phyloP scores from a whole-genome alignment of 2,113 vertebrate species.

The Mormoops blainvillei region DNA sequence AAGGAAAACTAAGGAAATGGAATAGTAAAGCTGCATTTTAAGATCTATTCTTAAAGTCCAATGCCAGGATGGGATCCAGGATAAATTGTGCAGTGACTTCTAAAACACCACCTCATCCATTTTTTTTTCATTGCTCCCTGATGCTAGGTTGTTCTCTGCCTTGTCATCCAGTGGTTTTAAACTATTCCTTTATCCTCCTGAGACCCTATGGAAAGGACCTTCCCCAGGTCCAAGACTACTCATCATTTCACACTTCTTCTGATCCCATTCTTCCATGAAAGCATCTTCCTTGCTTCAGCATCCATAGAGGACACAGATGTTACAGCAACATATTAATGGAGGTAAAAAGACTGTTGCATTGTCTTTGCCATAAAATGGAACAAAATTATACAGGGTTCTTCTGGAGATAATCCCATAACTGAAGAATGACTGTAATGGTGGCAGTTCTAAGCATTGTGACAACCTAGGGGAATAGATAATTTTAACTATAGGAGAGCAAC shows the following conservation, averaged over 20 bases:
- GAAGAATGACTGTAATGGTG: neutral
- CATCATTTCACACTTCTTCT: neutral
- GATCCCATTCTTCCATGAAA: neutral
- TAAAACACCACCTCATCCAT: neutral
- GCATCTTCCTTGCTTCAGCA: neutral
- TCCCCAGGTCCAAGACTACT: neutral
- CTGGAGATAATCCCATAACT: neutral
- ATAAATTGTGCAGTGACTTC: neutral
- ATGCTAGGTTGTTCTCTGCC: neutral
- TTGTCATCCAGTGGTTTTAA: neutral
- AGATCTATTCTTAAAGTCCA: neutral
- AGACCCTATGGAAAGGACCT: neutral
- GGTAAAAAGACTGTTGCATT: neutral
- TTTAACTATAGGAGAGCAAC: neutral
- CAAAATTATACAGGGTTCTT: neutral
- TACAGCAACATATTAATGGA: neutral
- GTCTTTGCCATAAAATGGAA: neutral
- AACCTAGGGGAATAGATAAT: neutral
- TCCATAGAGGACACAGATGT: neutral
- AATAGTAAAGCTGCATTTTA: neutral
- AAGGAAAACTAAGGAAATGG: conserved; percentile 23
- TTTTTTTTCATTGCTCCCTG: neutral
- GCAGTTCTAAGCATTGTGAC: neutral
- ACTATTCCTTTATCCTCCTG: neutral
- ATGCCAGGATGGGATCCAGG: neutral